Evolutionary conservation across 2,888 invertebrate genomes (phyloP).

Genomic region (Unio delphinus): DNA sequence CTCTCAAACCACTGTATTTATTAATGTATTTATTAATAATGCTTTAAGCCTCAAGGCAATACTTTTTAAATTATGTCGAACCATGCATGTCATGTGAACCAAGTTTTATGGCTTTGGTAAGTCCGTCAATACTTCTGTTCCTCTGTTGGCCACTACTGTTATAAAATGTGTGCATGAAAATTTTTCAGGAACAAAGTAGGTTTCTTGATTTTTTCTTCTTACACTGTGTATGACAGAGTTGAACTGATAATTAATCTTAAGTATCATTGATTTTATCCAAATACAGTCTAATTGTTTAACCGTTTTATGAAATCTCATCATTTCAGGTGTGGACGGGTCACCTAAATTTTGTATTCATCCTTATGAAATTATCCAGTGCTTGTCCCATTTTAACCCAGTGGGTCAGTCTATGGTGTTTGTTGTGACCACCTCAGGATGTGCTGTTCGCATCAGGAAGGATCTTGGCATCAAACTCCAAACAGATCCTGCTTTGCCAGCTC

Average conservation of each 20-base stretch:
- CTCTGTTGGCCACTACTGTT: background rate
- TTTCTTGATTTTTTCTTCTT: too few relatives aligned
- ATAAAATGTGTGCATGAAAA: background rate
- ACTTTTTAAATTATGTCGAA: too few relatives aligned
- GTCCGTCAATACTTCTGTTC: background rate
- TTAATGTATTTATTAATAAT: too few relatives aligned
- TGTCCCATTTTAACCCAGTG: constrained; percentile 84
- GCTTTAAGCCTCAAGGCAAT: too few relatives aligned
- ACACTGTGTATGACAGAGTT: too few relatives aligned
- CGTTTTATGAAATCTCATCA: constrained; percentile 7
- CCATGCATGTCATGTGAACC: too few relatives aligned
- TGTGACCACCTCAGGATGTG: constrained; percentile 81
- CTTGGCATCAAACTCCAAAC: constrained; percentile 78
- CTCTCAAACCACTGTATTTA: background rate
- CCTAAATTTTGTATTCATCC: constrained; percentile 42
- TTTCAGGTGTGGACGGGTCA: constrained; percentile 46
- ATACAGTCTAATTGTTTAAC: constrained; percentile 4
- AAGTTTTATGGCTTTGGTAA: too few relatives aligned
- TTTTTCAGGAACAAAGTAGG: too few relatives aligned
- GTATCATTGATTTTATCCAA: background rate
- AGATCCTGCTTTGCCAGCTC: constrained; percentile 65
- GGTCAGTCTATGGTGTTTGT: constrained; percentile 85
- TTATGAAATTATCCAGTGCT: constrained; percentile 48
- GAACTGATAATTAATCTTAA: too few relatives aligned
- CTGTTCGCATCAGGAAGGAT: constrained; percentile 79